phyloP scores from a whole-genome alignment of 2,113 vertebrate genomes.

The Tetrao urogallus region DNA sequence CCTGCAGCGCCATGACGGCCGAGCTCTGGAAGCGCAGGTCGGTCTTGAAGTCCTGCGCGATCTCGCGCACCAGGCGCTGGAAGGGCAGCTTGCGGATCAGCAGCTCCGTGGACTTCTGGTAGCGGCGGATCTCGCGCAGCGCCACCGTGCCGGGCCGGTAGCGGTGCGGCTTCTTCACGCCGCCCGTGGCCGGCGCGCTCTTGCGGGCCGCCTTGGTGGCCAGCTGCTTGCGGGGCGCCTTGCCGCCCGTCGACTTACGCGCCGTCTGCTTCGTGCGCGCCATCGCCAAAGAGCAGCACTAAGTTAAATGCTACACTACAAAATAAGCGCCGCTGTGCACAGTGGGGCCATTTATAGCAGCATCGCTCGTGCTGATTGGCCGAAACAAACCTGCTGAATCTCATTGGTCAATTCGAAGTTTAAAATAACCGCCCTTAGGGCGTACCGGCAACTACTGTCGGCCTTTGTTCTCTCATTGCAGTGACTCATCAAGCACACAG shows the following conservation, averaged over 20 bases:
- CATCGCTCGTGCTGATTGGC: too few relatives aligned
- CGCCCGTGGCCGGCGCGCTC: neutral
- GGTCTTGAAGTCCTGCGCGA: slow-evolving; percentile 77
- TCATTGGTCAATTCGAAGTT: too few relatives aligned
- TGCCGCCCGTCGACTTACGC: slow-evolving; percentile 37
- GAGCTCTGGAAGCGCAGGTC: too few relatives aligned
- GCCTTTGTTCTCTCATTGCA: too few relatives aligned
- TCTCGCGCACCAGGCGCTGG: slow-evolving; percentile 76
- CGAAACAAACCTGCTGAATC: too few relatives aligned
- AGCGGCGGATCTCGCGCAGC: slow-evolving; percentile 72
- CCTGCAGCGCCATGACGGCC: slow-evolving; percentile 76
- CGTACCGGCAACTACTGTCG: too few relatives aligned
- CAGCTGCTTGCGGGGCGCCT: slow-evolving; percentile 64
- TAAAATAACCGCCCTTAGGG: too few relatives aligned
- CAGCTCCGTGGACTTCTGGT: slow-evolving; percentile 79
- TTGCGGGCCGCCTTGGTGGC: too few relatives aligned
- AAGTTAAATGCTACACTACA: too few relatives aligned
- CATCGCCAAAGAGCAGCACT: neutral
- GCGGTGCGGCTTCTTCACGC: neutral
- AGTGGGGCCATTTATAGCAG: too few relatives aligned
- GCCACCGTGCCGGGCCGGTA: neutral
- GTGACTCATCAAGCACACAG: too few relatives aligned
- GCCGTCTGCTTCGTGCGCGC: neutral
- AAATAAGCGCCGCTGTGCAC: too few relatives aligned
- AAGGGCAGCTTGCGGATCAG: slow-evolving; percentile 86